Conservation (phyloP, 2,797 vertebrate species). For the Hydrolagus colliei region DNA sequence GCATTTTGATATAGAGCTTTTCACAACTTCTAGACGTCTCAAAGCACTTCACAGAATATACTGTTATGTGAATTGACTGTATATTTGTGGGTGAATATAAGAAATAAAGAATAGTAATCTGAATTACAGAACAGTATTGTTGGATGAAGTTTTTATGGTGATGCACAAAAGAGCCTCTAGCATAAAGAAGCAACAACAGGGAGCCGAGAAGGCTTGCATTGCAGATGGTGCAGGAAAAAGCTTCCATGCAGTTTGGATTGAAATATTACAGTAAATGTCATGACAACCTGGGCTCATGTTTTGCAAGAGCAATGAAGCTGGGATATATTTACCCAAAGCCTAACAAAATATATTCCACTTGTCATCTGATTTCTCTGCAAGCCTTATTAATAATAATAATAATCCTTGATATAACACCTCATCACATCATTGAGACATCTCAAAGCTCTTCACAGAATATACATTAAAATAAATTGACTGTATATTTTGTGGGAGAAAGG, state of each 20-base stretch:
- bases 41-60: too few relatives aligned
- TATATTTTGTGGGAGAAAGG: too few relatives aligned
- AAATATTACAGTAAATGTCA: conserved; percentile 1
- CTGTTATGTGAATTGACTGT: too few relatives aligned
- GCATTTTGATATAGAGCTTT: too few relatives aligned
- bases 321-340: not conserved
- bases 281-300: not conserved
- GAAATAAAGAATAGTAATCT: not conserved
- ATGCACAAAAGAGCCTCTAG: not conserved
- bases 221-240: not conserved
- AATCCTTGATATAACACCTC: too few relatives aligned
- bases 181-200: not conserved
- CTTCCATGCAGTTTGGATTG: not conserved
- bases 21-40: too few relatives aligned
- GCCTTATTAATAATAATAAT: too few relatives aligned
- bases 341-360: not conserved
- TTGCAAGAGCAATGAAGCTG: not conserved
- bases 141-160: not conserved
- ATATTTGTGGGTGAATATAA: too few relatives aligned
- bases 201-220: too few relatives aligned
- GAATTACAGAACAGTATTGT: not conserved
- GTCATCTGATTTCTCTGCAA: not conserved
- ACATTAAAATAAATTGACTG: too few relatives aligned
- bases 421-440: too few relatives aligned
- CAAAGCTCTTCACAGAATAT: too few relatives aligned